Percentiles rank a stretch among this genome's conserved stretches.
These are phyloP conservation scores for Allophyes oxyacanthae DNA, from an alignment of 2,888 invertebrate species.

Conservation along the genomic window DNA sequence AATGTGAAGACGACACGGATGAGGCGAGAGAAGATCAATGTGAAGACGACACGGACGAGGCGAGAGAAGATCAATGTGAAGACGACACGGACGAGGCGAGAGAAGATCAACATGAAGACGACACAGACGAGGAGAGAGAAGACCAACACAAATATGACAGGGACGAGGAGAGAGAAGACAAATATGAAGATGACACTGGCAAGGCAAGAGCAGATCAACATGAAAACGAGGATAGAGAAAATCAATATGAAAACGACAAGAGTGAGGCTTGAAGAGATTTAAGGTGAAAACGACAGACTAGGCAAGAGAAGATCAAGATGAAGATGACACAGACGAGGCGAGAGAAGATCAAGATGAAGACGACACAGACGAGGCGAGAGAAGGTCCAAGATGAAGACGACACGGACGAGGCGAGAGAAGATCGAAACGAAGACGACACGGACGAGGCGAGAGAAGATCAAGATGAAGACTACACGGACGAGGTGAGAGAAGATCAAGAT, in stretches of 20 bases:
- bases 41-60: neutral
- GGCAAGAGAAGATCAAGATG: neutral
- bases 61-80: too few species aligned
- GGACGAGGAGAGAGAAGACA: neutral
- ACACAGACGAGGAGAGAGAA: constrained; percentile 6
- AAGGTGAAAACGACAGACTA: neutral
- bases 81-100: too few species aligned
- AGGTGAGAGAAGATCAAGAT: too few species aligned
- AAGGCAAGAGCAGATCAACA: neutral
- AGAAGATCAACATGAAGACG: too few species aligned
- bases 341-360: neutral
- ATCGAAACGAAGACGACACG: neutral
- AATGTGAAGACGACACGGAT: constrained; percentile 3
- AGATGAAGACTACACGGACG: neutral
- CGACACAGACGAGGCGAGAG: constrained; percentile 4
- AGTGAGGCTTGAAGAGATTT: too few species aligned
- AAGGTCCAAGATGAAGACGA: too few species aligned
- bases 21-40: constrained; percentile 3
- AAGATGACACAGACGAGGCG: constrained; percentile 3
- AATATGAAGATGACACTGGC: constrained; percentile 4
- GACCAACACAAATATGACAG: too few species aligned
- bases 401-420: too few species aligned
- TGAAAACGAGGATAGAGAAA: neutral
- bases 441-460: neutral
- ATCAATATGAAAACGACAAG: neutral